Base-by-base conservation (phyloP, 2,888 invertebrate species). In the Cantharis flavilabris region DNA sequence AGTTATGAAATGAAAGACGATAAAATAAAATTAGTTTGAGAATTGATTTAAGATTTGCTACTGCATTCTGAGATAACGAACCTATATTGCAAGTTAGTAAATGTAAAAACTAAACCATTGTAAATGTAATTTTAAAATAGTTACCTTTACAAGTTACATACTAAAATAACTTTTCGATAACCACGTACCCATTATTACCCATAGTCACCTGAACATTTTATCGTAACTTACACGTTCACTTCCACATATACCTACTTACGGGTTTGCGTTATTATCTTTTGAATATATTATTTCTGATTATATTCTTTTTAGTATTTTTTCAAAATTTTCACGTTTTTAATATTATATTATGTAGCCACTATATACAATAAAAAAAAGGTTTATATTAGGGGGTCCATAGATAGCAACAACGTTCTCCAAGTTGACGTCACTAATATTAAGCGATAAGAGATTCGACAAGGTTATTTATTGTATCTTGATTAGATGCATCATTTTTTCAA, bases 1-100 rank as follows among this genome's bases (percentile, higher is more conserved):
- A 75, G 71, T 78, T 73, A 78, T 76, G 73, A 76, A 76, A 78
- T 78, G 62, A 18, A 72, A 72, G 26, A 16, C 26, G 73, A 73
- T 77, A 77, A 77, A 70, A 71, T 69, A 65, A 75, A 65, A 71
- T 63, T 67, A 64, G 33, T 64, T 72, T 30, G 64, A 64, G 71
- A 71, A 63, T 71, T 63, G 71, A 62, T 23, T 64, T 23, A n/a
- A 26, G 62, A 62, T 70, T 70, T 62, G 62, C 70, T 30, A 26
- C 62, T 28, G n/a, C n/a, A 18, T 26, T 70, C 18, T 16, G 7
- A 70, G 49, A 30, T 16, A 69, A 69, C 28, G 16, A 23, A 69
- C 30, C 69, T 2, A 2, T 30, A 13, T 62, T 62, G 9, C 62
- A 49, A 49, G 49, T 49, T n/a, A n/a, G 49, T n/a, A 49, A 49